Evolutionary conservation across 1,140 invertebrate species (phyloP).

Genomic region (Drosophila simulans): DNA sequence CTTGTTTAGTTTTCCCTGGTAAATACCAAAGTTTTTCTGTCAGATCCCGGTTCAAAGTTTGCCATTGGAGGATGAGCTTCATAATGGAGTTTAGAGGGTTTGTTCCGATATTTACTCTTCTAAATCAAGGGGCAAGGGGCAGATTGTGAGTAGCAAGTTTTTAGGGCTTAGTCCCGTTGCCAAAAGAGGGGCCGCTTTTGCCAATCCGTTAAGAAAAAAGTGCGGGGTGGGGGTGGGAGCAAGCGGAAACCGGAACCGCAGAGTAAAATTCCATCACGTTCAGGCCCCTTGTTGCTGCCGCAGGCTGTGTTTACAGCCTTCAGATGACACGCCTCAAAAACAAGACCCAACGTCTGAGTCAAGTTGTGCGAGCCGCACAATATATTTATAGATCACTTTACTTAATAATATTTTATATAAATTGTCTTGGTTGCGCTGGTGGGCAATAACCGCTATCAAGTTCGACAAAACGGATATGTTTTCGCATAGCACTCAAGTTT

Average conservation of each 20-base stretch:
- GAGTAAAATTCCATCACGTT: constrained; percentile 38
- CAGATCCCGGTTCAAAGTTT: neutral
- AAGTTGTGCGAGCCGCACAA: constrained; percentile 12
- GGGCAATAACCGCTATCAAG: constrained; percentile 74
- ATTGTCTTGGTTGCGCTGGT: constrained; percentile 27
- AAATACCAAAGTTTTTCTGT: neutral
- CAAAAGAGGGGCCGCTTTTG: constrained; percentile 4
- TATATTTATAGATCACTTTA: constrained; percentile 68
- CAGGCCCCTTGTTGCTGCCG: constrained; percentile 29
- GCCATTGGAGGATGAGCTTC: too few relatives aligned
- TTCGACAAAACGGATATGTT: constrained; percentile 55
- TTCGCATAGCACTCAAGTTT: constrained; percentile 40
- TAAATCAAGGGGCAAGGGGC: neutral
- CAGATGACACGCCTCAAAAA: constrained; percentile 57
- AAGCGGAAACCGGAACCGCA: constrained; percentile 15
- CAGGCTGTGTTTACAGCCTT: constrained; percentile 40
- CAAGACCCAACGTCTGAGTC: constrained; percentile 47
- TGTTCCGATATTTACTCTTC: too few relatives aligned
- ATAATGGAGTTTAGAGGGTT: too few relatives aligned
- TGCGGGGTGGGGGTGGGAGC: neutral
- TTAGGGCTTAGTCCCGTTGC: neutral
- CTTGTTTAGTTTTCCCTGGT: neutral
- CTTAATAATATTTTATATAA: constrained; percentile 46
- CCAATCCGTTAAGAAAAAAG: constrained; percentile 14
- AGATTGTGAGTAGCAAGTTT: neutral